A percentile compares a stretch with the other conserved stretches of the same genome.
phyloP scores from a whole-genome alignment of 2,888 invertebrate genomes.

The Suillia variegata region DNA sequence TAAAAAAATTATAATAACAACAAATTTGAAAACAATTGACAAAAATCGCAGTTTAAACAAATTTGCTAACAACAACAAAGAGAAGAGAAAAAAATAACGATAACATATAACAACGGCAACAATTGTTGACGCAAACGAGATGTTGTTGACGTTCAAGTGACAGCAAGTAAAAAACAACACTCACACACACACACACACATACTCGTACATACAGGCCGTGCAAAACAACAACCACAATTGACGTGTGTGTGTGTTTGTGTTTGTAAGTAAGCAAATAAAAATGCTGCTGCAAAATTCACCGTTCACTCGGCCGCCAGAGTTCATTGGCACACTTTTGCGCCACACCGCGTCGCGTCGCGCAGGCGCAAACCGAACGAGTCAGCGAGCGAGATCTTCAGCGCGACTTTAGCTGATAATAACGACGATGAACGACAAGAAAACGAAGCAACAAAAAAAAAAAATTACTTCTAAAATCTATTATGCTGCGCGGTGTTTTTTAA shows the following conservation, averaged over 20 bases:
- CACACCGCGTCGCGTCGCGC: no score
- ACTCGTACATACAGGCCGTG: not conserved
- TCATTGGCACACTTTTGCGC: constrained; percentile 48
- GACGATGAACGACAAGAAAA: no score
- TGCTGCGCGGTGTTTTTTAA: not conserved
- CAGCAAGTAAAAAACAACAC: not conserved
- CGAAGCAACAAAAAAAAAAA: no score
- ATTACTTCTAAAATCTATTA: constrained; percentile 4
- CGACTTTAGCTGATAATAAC: not conserved
- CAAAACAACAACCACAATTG: constrained; percentile 9
- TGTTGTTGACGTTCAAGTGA: not conserved
- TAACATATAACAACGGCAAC: not conserved
- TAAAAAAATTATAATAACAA: constrained; percentile 7
- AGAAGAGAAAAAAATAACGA: no score
- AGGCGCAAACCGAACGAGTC: not conserved
- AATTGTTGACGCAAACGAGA: not conserved
- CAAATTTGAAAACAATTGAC: constrained; percentile 12
- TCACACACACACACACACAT: not conserved
- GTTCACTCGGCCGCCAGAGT: constrained; percentile 49
- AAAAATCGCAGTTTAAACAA: constrained; percentile 33
- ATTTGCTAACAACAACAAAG: not conserved
- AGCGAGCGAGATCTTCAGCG: not conserved
- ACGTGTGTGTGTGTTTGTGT: no score
- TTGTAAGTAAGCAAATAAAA: constrained; percentile 8
- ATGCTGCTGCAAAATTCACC: constrained; percentile 29